Evolutionary conservation across 2,888 invertebrate genomes (phyloP).

Genomic region (Stenichneumon culpator): DNA sequence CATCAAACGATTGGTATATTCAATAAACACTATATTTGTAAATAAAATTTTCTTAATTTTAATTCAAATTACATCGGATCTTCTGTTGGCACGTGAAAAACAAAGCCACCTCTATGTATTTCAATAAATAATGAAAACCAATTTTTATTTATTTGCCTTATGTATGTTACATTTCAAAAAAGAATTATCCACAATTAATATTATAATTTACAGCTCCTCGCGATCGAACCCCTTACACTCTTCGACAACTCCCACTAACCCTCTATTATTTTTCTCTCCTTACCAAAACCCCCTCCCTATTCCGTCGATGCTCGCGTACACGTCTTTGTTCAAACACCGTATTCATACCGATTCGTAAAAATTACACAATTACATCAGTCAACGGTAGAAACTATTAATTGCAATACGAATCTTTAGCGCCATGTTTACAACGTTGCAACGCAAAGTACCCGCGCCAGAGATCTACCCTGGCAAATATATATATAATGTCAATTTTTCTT

Average conservation of each 20-base stretch:
- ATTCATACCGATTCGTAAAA: conserved; percentile 44
- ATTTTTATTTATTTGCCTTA: conserved; percentile 64
- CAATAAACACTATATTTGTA: too few species aligned
- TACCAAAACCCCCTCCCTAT: conserved; percentile 1
- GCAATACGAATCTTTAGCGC: conserved; percentile 61
- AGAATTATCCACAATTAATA: conserved; percentile 61
- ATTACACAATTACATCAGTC: conserved; percentile 63
- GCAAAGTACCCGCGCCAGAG: conserved; percentile 20
- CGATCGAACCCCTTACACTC: conserved; percentile 44
- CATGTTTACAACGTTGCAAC: conserved; percentile 47
- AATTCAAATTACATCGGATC: too few species aligned
- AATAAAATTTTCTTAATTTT: too few species aligned
- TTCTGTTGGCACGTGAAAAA: too few species aligned
- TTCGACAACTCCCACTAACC: conserved; percentile 24
- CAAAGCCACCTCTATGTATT: conserved; percentile 13
- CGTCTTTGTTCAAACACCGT: conserved; percentile 26
- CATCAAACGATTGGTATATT: too few species aligned
- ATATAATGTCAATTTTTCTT: not conserved
- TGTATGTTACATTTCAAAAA: conserved; percentile 68
- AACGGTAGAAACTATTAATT: conserved; percentile 62
- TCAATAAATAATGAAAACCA: conserved; percentile 70
- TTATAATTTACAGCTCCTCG: conserved; percentile 64
- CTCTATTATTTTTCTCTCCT: conserved; percentile 18
- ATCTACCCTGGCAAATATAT: conserved; percentile 29
- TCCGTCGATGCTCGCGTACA: conserved; percentile 39